These are phyloP conservation scores for Sus cebifrons DNA, from an alignment of 2,797 vertebrate genomes.

Conservation along the genomic window DNA sequence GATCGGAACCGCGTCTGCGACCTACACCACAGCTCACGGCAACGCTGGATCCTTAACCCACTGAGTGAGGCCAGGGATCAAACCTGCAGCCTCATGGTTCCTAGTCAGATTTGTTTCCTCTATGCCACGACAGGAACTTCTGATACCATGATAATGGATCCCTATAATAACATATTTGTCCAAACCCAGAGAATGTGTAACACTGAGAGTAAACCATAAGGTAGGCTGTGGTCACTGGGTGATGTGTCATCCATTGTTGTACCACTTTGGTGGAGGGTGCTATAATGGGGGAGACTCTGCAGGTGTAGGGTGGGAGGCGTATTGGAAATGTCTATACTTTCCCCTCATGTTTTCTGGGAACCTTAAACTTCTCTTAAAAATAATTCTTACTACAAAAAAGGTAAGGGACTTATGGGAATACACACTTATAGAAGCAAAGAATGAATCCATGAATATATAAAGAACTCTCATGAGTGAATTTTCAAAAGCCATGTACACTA, in stretches of 20 bases:
- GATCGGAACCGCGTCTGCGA: too few relatives aligned
- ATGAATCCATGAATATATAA: neutral
- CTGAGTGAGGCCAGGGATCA: too few relatives aligned
- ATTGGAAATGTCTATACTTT: neutral
- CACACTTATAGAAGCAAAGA: neutral
- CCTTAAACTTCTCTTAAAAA: neutral
- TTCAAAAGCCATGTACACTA: neutral
- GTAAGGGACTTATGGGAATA: neutral
- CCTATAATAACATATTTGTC: neutral
- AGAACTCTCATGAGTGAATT: neutral
- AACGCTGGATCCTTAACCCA: too few relatives aligned
- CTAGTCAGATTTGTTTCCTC: too few relatives aligned
- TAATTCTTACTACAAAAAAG: neutral
- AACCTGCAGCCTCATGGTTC: too few relatives aligned
- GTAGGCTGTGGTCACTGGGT: neutral
- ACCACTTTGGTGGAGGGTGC: too few relatives aligned
- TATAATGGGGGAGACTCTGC: neutral
- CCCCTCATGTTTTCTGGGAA: neutral
- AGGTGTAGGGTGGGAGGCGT: neutral
- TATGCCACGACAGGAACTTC: too few relatives aligned
- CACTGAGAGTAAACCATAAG: neutral
- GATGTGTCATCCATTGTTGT: neutral
- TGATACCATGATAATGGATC: neutral
- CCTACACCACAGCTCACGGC: too few relatives aligned
- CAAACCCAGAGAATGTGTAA: neutral